Evolutionary conservation across 2,113 vertebrate genomes (phyloP).

Genomic region (Scophthalmus maximus): DNA sequence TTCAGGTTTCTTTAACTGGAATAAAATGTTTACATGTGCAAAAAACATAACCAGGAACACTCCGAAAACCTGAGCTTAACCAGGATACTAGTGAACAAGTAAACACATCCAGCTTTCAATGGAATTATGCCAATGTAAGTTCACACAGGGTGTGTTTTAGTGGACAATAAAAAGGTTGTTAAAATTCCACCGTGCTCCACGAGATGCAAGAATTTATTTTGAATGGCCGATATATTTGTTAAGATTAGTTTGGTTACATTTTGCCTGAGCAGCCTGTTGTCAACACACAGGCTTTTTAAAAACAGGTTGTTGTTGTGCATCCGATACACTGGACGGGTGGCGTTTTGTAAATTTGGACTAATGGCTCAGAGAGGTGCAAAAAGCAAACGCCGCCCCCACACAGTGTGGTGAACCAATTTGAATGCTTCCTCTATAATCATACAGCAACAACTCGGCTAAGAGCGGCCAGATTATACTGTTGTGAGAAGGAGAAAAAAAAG

Average conservation of each 20-base stretch:
- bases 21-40: neutral
- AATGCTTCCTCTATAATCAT: constrained; percentile 68
- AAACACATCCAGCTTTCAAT: neutral
- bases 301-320: constrained; percentile 18
- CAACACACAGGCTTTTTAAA: constrained; percentile 3
- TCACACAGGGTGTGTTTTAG: neutral
- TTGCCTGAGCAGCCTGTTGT: neutral
- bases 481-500: constrained; percentile 1
- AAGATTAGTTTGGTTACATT: neutral
- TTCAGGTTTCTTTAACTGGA: neutral
- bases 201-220: neutral
- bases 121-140: neutral
- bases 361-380: constrained; percentile 61
- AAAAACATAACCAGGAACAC: neutral
- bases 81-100: too few species aligned
- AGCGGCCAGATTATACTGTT: constrained; percentile 64
- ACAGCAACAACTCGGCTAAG: constrained; percentile 52
- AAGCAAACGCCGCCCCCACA: constrained; percentile 61
- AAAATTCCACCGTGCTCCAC: neutral
- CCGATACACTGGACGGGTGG: constrained; percentile 34
- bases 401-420: constrained; percentile 40
- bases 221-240: neutral
- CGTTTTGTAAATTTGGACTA: constrained; percentile 54
- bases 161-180: neutral
- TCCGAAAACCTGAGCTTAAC: neutral